These are phyloP conservation scores for Parazoanthus darwini DNA, from an alignment of 92 coral and sea anemone species.

Conservation along the genomic window DNA sequence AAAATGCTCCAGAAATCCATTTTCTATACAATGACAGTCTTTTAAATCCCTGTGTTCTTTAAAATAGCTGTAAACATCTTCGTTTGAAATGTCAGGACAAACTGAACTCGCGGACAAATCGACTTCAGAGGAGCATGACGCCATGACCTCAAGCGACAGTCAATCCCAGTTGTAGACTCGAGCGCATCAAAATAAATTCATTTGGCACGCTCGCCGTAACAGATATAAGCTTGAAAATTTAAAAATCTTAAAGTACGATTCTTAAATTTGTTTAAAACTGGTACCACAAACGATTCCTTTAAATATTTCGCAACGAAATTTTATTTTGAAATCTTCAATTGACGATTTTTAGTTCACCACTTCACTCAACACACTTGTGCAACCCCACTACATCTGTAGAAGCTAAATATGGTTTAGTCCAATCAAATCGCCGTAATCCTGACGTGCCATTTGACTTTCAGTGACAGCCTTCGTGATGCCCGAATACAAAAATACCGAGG, in stretches of 20 bases:
- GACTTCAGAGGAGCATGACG: too few relatives aligned
- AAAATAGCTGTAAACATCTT: not conserved
- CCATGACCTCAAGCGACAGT: not conserved
- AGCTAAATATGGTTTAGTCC: conserved; percentile 27
- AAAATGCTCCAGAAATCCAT: conserved; percentile 35
- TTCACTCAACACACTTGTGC: conserved; percentile 21
- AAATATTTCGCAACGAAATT: conserved; percentile 29
- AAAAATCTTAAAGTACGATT: conserved; percentile 15
- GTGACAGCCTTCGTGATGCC: conserved; percentile 13
- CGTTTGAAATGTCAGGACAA: too few relatives aligned
- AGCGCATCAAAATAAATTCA: conserved; percentile 27
- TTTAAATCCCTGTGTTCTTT: conserved; percentile 27
- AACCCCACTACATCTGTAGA: conserved; percentile 24
- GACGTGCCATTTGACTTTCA: conserved; percentile 11
- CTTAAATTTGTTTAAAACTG: conserved; percentile 4
- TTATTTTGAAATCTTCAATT: conserved; percentile 17
- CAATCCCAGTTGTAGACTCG: conserved; percentile 19
- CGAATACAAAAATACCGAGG: not conserved
- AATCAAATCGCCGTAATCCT: conserved; percentile 8
- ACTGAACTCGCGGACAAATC: conserved; percentile 7
- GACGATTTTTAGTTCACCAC: conserved; percentile 21
- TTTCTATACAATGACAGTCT: conserved; percentile 25
- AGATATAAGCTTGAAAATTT: conserved; percentile 26
- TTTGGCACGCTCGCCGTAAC: conserved; percentile 27
- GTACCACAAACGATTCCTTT: conserved; percentile 12